Evolutionary conservation across 1,140 invertebrate species (phyloP), one percentile per base, ranked within the genome.

Genomic region (Melanaphis sacchari): DNA sequence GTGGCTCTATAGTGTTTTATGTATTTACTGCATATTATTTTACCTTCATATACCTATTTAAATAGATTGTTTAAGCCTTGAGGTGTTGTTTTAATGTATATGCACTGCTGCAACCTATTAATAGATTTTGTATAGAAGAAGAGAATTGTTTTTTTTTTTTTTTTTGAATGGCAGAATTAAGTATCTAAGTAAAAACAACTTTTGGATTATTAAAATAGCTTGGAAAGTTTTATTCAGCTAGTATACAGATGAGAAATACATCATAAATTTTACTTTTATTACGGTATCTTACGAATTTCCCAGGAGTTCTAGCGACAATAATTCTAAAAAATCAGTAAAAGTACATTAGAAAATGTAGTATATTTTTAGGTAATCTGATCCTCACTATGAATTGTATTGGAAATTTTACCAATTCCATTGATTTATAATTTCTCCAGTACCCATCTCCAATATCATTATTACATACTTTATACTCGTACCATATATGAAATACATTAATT

Each of bases 261-360:
- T 18, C 59, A 76, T 76, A 76, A 76, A 76, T 76, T 76, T n/a
- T n/a, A 76, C 31, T 76, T 76, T 76, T 76, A 76, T 76, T 76
- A 76, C 31, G 59, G n/a, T 76, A n/a, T 76, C 15, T 76, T 76
- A 76, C 4, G 15, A 76, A 76, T 76, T 76, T n/a, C 59, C 59
- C 59, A 76, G 31, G 59, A 76, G 59, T 36, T 76, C 15, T 76
- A 36, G n/a, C 59, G 31, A 76, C 31, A n/a, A n/a, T 76, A n/a
- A 76, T 76, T 76, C 15, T n/a, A 15, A 76, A 76, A 76, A 76
- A 76, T 5, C 31, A n/a, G 15, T 6, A n/a, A 76, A 76, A 76
- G n/a, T 76, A 76, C 31, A 15, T 76, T 76, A n/a, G n/a, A 18
- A 76, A 76, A 76, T 76, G 4, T 76, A 76, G n/a, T n/a, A 76